phyloP scores from a whole-genome alignment of 2,888 invertebrate genomes.

The Lagria hirta region DNA sequence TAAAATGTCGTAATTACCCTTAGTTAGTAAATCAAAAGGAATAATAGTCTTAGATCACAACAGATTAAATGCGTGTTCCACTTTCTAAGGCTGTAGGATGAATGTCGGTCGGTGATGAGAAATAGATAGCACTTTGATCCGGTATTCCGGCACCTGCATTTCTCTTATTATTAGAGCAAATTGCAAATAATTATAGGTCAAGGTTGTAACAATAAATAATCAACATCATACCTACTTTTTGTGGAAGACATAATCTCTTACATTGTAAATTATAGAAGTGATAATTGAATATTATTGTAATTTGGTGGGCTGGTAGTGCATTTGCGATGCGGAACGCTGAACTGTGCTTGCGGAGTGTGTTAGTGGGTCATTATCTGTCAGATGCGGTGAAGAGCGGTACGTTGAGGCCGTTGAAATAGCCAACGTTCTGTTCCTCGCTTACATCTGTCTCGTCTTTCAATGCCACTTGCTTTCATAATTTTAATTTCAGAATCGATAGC shows the following conservation, averaged over 20 bases:
- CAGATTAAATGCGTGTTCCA: conserved; percentile 41
- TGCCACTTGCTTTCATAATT: conserved; percentile 2
- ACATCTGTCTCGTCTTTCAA: conserved; percentile 18
- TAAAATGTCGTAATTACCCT: not conserved
- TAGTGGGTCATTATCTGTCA: conserved; percentile 52
- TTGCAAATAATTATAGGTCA: conserved; percentile 33
- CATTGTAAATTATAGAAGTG: too few species aligned
- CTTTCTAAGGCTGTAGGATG: conserved; percentile 41
- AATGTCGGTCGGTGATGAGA: conserved; percentile 44
- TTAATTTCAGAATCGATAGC: conserved; percentile 48
- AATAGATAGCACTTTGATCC: conserved; percentile 40
- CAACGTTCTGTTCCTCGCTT: conserved; percentile 21
- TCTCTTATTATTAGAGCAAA: conserved; percentile 34
- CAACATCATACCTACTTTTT: too few species aligned
- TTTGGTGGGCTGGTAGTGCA: conserved; percentile 30
- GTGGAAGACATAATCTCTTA: too few species aligned
- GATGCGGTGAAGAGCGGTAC: conserved; percentile 40
- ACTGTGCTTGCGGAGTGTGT: conserved; percentile 52
- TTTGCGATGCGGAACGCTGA: conserved; percentile 43
- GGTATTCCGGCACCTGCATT: conserved; percentile 35
- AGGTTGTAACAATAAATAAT: too few species aligned
- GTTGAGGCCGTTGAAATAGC: conserved; percentile 20
- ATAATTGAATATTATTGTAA: conserved; percentile 4
- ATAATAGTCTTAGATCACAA: conserved; percentile 34
- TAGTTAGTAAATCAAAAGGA: conserved; percentile 1